These are phyloP conservation scores for Thunnus thynnus DNA, from an alignment of 2,113 vertebrate genomes.

Conservation along the genomic window DNA sequence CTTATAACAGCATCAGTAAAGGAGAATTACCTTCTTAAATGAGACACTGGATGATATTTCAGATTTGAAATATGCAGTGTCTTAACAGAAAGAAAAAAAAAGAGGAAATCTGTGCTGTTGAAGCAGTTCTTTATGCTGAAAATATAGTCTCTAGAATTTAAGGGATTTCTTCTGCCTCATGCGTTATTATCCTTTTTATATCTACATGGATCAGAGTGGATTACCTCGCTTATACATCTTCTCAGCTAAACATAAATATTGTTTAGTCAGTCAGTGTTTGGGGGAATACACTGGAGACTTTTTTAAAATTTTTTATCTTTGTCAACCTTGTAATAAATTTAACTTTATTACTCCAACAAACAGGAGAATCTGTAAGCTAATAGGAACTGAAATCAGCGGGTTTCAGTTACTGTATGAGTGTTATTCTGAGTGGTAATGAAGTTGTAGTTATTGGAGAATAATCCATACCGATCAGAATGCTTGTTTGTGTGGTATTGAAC, in stretches of 20 bases:
- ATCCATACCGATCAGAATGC: too few relatives aligned
- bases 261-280: too few relatives aligned
- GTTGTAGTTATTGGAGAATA: too few relatives aligned
- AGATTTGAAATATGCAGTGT: conserved; percentile 12
- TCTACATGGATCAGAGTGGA: background rate
- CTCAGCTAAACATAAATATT: background rate
- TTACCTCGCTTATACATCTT: background rate
- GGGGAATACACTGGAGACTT: background rate
- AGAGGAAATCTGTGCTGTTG: background rate
- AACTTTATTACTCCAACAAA: too few relatives aligned
- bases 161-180: background rate
- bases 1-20: too few relatives aligned
- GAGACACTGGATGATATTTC: conserved; percentile 16
- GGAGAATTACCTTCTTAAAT: too few relatives aligned
- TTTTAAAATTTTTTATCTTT: background rate
- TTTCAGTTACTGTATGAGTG: too few relatives aligned
- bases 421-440: too few relatives aligned
- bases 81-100: background rate
- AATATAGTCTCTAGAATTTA: background rate
- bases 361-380: background rate
- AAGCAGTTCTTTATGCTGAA: background rate
- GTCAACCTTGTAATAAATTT: background rate
- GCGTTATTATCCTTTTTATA: too few relatives aligned
- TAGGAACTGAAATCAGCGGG: background rate
- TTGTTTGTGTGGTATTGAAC: background rate